Conservation (phyloP, 92 coral and sea anemone genomes). For the Scolanthus callimorphus region DNA sequence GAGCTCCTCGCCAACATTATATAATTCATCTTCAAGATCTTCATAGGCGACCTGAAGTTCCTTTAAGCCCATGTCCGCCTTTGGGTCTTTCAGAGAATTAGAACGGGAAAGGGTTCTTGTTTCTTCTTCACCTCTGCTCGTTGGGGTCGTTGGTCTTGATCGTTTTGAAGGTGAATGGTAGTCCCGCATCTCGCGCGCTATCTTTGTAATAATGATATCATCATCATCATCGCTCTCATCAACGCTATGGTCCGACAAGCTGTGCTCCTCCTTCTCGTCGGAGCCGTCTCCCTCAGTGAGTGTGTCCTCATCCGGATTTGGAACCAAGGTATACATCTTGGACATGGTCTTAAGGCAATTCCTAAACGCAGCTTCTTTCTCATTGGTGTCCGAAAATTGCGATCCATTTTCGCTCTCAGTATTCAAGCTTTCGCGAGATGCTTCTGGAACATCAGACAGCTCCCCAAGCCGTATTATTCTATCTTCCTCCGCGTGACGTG, state of each 20-base stretch:
- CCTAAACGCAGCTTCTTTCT: slow-evolving; percentile 57
- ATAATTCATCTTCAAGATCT: slow-evolving; percentile 74
- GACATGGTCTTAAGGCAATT: slow-evolving; percentile 77
- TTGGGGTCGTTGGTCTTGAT: slow-evolving; percentile 7
- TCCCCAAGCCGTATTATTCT: slow-evolving; percentile 32
- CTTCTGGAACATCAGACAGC: slow-evolving; percentile 81
- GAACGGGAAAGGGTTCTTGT: background rate
- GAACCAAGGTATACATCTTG: slow-evolving; percentile 70
- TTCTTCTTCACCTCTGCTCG: background rate
- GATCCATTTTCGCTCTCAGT: slow-evolving; percentile 82
- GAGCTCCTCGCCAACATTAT: slow-evolving; percentile 64
- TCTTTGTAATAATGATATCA: slow-evolving; percentile 69
- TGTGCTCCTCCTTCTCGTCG: slow-evolving; percentile 67
- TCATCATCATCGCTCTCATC: slow-evolving; percentile 81
- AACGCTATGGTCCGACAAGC: slow-evolving; percentile 67
- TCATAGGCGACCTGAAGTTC: slow-evolving; percentile 55
- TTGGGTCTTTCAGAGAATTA: slow-evolving; percentile 7
- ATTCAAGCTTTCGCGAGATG: slow-evolving; percentile 67
- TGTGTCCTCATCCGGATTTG: slow-evolving; percentile 60
- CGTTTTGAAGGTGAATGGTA: slow-evolving; percentile 46
- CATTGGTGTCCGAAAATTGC: slow-evolving; percentile 69
- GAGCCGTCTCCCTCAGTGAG: slow-evolving; percentile 70
- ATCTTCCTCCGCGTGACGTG: background rate
- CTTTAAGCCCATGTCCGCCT: slow-evolving; percentile 35
- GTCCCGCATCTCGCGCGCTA: slow-evolving; percentile 65